A percentile compares a stretch with the other conserved stretches of the same genome.
Evolutionary conservation across 2,113 vertebrate species (phyloP).

Genomic region (Lichenostomus cassidix): DNA sequence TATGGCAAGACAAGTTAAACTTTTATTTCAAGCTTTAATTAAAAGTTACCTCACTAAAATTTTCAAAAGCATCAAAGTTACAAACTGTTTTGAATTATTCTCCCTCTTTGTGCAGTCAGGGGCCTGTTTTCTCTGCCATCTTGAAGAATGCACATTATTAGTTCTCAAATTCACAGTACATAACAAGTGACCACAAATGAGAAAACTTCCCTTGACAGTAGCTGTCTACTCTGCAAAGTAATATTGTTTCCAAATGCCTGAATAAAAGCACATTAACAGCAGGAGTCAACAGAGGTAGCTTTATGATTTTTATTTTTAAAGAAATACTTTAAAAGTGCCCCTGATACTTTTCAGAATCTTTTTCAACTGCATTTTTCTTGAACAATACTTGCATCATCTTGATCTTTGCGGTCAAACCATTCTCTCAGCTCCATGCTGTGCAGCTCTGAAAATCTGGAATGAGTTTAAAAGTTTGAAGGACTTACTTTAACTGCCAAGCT

Average conservation of each 20-base stretch:
- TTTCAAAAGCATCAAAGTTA: conserved; percentile 1
- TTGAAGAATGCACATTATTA: background rate
- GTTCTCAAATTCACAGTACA: background rate
- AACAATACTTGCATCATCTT: conserved; percentile 52
- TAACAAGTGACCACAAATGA: background rate
- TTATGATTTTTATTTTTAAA: conserved; percentile 48
- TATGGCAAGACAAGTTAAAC: conserved; percentile 30
- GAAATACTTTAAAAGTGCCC: conserved; percentile 16
- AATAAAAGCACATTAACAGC: conserved; percentile 39
- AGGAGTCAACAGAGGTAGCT: conserved; percentile 34
- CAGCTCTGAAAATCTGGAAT: conserved; percentile 42
- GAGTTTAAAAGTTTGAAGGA: conserved; percentile 37
- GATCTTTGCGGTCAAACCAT: conserved; percentile 42
- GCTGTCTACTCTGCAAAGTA: background rate
- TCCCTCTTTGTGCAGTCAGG: background rate
- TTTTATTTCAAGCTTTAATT: conserved; percentile 36
- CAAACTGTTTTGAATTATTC: background rate
- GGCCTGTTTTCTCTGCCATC: background rate
- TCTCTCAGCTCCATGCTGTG: conserved; percentile 43
- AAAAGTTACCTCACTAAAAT: conserved; percentile 12
- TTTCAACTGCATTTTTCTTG: conserved; percentile 55
- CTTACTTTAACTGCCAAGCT: conserved; percentile 3
- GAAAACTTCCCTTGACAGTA: background rate
- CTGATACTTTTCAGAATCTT: conserved; percentile 47
- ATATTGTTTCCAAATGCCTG: conserved; percentile 14